Conservation (phyloP, 2,113 vertebrate genomes). For the Chaetodon trifascialis region DNA sequence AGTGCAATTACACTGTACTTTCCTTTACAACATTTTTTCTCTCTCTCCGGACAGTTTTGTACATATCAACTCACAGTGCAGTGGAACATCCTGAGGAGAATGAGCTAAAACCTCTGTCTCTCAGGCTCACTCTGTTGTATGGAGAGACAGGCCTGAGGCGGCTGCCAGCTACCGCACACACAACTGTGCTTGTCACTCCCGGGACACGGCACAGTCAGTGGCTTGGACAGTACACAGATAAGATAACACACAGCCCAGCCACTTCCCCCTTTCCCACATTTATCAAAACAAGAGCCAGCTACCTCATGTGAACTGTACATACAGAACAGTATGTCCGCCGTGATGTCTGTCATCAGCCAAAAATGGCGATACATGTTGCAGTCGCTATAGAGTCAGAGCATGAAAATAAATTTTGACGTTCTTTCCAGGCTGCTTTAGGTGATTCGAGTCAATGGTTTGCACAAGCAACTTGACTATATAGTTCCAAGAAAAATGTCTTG, state of each 20-base stretch:
- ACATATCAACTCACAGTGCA: slow-evolving; percentile 34
- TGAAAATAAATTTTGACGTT: not conserved
- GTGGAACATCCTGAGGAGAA: slow-evolving; percentile 48
- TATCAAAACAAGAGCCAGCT: slow-evolving; percentile 58
- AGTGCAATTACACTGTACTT: slow-evolving; percentile 50
- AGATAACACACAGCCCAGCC: slow-evolving; percentile 68
- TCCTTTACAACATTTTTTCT: slow-evolving; percentile 32
- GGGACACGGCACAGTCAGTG: slow-evolving; percentile 55
- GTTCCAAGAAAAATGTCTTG: not conserved
- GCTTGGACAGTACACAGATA: slow-evolving; percentile 73
- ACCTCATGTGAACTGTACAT: slow-evolving; percentile 60
- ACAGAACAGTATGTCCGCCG: slow-evolving; percentile 10
- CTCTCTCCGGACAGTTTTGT: slow-evolving; percentile 34
- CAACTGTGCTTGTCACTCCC: slow-evolving; percentile 76
- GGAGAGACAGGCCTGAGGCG: slow-evolving; percentile 30
- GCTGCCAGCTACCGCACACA: slow-evolving; percentile 69
- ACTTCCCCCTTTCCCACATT: slow-evolving; percentile 79
- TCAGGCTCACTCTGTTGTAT: slow-evolving; percentile 24
- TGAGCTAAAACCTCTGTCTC: slow-evolving; percentile 48
- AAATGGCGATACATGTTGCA: not conserved
- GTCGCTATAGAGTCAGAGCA: not conserved
- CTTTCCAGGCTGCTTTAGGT: slow-evolving; percentile 10
- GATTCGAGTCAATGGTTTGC: not conserved
- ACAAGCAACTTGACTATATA: not conserved
- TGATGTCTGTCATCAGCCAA: slow-evolving; percentile 1